Conservation (phyloP, 2,113 vertebrate genomes). For the Emydocephalus ijimae region DNA sequence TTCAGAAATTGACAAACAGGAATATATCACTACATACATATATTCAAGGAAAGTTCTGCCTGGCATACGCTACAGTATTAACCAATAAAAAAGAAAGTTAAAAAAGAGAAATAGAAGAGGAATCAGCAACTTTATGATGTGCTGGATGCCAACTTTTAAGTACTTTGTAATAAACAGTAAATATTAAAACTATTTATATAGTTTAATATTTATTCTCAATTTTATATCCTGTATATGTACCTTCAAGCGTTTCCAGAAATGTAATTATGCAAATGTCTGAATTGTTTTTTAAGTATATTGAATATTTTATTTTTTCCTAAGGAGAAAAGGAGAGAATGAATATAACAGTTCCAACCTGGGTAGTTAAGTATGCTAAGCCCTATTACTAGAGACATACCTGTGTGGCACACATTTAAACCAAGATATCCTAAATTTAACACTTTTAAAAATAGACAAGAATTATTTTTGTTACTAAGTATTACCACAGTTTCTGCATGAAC, state of each 20-base stretch:
- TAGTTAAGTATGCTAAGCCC: background rate
- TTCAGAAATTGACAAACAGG: background rate
- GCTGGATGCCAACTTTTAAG: background rate
- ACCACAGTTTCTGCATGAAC: background rate
- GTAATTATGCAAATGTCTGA: background rate
- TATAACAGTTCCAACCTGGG: background rate
- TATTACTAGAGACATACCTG: background rate
- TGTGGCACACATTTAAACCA: background rate
- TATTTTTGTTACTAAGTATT: conserved; percentile 9
- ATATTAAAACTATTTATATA: background rate
- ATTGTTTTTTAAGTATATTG: background rate
- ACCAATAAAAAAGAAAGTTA: background rate
- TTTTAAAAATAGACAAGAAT: background rate
- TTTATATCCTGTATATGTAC: background rate
- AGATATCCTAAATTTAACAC: conserved; percentile 4
- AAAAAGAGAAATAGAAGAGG: background rate
- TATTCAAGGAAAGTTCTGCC: background rate
- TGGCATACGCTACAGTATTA: background rate
- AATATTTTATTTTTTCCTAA: background rate
- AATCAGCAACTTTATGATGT: background rate
- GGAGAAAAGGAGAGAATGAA: background rate
- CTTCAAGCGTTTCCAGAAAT: background rate
- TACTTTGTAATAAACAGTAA: background rate
- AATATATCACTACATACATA: background rate
- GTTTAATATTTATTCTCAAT: too few species aligned